phyloP scores from a whole-genome alignment of 2,888 invertebrate genomes.

The Periphyllus acericola region DNA sequence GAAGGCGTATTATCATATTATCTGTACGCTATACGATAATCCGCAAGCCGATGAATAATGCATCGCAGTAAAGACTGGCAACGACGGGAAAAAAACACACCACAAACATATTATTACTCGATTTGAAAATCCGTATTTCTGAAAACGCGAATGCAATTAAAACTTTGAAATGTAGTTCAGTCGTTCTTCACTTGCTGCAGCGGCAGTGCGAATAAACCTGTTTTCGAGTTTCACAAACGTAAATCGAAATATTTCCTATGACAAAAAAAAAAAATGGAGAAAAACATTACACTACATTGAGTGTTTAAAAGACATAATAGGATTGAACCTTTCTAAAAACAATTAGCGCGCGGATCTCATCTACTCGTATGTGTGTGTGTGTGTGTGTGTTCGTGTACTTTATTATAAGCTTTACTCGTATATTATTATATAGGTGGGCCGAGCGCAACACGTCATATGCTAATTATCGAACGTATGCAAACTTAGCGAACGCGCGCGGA shows the following conservation, averaged over 20 bases:
- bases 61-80: background rate
- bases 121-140: background rate
- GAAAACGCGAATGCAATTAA: background rate
- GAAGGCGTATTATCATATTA: slow-evolving; percentile 4
- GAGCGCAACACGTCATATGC: slow-evolving; percentile 7
- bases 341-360: slow-evolving; percentile 6
- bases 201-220: slow-evolving; percentile 19
- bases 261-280: background rate
- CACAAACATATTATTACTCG: background rate
- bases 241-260: slow-evolving; percentile 23
- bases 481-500: background rate
- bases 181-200: background rate
- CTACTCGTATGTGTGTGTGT: background rate
- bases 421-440: background rate
- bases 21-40: background rate
- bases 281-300: background rate
- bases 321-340: slow-evolving; percentile 49
- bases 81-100: background rate
- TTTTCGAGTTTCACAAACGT: slow-evolving; percentile 19
- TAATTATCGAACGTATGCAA: slow-evolving; percentile 12
- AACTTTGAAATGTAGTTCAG: background rate
- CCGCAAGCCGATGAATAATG: slow-evolving; percentile 21
- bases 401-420: background rate
- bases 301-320: background rate
- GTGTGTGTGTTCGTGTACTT: no score